Percentiles rank a stretch among this genome's conserved stretches.
Conservation (phyloP, 2,113 vertebrate species). For the Tetrax tetrax region DNA sequence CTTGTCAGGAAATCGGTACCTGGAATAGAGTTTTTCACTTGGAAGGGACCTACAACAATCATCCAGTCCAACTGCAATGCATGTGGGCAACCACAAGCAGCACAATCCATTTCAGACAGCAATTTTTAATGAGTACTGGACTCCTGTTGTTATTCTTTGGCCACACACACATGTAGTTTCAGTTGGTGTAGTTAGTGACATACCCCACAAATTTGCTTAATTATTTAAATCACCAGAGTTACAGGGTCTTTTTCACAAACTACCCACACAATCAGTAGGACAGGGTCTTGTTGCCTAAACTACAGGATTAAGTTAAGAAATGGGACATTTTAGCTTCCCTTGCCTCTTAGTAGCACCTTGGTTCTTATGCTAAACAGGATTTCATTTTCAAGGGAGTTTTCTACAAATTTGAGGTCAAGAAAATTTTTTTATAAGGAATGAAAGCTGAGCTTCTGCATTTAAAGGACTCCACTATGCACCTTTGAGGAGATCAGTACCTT, state of each 20-base stretch:
- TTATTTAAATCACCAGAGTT: neutral
- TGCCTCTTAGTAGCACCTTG: neutral
- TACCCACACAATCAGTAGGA: neutral
- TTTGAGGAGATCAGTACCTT: neutral
- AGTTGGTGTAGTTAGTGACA: neutral
- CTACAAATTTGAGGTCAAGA: neutral
- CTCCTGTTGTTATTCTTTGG: neutral
- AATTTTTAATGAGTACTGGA: neutral
- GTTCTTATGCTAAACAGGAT: neutral
- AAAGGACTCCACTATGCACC: neutral
- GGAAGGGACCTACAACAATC: neutral
- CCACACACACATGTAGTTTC: rapidly evolving
- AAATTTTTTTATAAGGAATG: neutral
- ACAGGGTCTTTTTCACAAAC: neutral
- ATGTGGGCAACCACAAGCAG: neutral
- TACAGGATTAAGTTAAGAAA: neutral
- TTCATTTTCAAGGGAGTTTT: neutral
- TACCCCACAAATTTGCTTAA: neutral
- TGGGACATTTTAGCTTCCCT: neutral
- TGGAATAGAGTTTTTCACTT: neutral
- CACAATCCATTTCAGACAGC: neutral
- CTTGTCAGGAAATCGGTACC: neutral
- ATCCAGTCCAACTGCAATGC: neutral
- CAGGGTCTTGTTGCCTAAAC: neutral
- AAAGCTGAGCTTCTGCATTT: neutral